Evolutionary conservation across 2,113 vertebrate genomes (phyloP).

Genomic region (Hyla sarda): DNA sequence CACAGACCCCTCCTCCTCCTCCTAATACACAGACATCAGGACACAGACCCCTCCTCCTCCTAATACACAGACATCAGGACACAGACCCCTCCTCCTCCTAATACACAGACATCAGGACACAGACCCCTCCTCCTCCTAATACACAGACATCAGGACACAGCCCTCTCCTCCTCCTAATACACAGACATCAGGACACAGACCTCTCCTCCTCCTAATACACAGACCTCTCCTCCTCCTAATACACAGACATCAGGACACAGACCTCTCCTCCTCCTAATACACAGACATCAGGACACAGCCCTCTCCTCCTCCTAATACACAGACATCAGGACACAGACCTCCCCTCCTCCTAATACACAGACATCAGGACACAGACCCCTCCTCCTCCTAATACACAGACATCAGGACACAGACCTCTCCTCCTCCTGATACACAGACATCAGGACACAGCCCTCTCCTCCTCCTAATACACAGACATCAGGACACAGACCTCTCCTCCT

Average conservation of each 20-base stretch:
- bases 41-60: too few species aligned
- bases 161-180: background rate
- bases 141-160: background rate
- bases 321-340: background rate
- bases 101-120: conserved; percentile 1
- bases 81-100: background rate
- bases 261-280: background rate
- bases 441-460: too few species aligned
- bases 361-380: background rate
- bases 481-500: conserved; percentile 6
- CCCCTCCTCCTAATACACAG: conserved; percentile 6
- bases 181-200: conserved; percentile 20
- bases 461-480: conserved; percentile 17
- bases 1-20: background rate
- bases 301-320: background rate
- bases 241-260: background rate
- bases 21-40: background rate
- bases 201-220: background rate
- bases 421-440: too few species aligned
- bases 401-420: background rate
- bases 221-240: background rate
- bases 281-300: background rate
- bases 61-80: conserved; percentile 3
- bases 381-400: background rate
- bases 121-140: conserved; percentile 3